Percentiles rank a stretch among this genome's conserved stretches.
These are phyloP conservation scores for Calameuta idolon DNA, from an alignment of 2,888 invertebrate species.

Conservation along the genomic window DNA sequence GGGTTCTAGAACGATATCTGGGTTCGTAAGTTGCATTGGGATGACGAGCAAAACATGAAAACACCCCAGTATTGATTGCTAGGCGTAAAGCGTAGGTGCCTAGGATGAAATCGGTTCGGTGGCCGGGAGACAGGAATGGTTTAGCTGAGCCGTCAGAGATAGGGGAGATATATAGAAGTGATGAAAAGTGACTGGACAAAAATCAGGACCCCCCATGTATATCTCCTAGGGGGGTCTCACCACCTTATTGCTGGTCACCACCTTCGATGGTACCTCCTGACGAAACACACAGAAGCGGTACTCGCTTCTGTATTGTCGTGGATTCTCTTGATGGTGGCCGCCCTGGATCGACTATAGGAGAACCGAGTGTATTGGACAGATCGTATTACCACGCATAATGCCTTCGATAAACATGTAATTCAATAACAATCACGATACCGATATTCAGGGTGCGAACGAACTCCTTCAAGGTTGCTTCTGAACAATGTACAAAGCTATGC, in stretches of 20 bases:
- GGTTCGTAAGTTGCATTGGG: background rate
- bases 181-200: constrained; percentile 60
- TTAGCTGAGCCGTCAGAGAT: constrained; percentile 43
- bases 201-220: constrained; percentile 23
- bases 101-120: constrained; percentile 47
- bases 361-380: background rate
- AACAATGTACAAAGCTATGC: background rate
- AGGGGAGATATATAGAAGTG: constrained; percentile 47
- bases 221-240: constrained; percentile 16
- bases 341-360: background rate
- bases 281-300: constrained; percentile 17
- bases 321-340: constrained; percentile 4
- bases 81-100: constrained; percentile 26
- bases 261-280: background rate
- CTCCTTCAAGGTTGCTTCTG: background rate
- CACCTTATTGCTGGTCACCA: constrained; percentile 1
- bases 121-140: constrained; percentile 53
- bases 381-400: background rate
- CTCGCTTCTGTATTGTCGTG: constrained; percentile 13
- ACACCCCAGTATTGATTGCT: constrained; percentile 44
- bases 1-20: background rate
- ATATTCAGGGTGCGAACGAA: background rate
- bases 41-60: no score
- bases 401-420: constrained; percentile 13
- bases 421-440: constrained; percentile 7